Conservation (phyloP, 2,888 invertebrate genomes). For the Heliconius ismenius region DNA sequence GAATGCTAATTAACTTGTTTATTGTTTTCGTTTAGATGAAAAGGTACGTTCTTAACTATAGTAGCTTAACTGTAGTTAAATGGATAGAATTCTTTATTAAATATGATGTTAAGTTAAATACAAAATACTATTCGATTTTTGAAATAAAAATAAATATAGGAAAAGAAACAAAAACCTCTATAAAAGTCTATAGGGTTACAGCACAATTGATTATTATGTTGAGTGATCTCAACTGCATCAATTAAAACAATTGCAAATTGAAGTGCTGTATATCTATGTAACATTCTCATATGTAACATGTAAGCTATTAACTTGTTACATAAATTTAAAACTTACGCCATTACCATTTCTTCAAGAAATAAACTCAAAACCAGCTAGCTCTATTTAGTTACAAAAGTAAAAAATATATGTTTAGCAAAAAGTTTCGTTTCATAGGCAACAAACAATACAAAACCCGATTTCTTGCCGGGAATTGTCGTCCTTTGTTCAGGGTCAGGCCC, state of each 20-base stretch:
- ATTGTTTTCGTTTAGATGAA: slow-evolving; percentile 30
- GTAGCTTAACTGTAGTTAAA: background rate
- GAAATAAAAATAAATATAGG: background rate
- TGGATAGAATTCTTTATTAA: background rate
- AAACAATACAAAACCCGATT: slow-evolving; percentile 26
- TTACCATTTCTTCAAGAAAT: background rate
- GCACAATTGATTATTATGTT: background rate
- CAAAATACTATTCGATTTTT: too few relatives aligned
- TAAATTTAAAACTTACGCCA: background rate
- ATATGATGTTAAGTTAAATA: too few relatives aligned
- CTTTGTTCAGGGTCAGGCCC: slow-evolving; percentile 38
- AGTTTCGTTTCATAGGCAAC: slow-evolving; percentile 5
- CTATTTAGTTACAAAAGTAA: background rate
- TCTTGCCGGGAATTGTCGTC: slow-evolving; percentile 29
- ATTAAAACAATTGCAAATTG: slow-evolving; percentile 45
- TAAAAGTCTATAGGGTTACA: background rate
- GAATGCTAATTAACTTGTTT: slow-evolving; percentile 40
- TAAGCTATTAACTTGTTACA: background rate
- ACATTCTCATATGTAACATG: slow-evolving; percentile 1
- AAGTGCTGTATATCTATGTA: background rate
- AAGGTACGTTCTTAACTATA: background rate
- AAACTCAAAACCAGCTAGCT: background rate
- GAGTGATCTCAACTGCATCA: slow-evolving; percentile 45
- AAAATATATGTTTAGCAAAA: slow-evolving; percentile 5
- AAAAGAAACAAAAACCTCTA: background rate